A percentile compares a stretch with the other conserved stretches of the same genome.
Evolutionary conservation across 2,113 vertebrate species (phyloP).

Genomic region (Trematomus loennbergii): DNA sequence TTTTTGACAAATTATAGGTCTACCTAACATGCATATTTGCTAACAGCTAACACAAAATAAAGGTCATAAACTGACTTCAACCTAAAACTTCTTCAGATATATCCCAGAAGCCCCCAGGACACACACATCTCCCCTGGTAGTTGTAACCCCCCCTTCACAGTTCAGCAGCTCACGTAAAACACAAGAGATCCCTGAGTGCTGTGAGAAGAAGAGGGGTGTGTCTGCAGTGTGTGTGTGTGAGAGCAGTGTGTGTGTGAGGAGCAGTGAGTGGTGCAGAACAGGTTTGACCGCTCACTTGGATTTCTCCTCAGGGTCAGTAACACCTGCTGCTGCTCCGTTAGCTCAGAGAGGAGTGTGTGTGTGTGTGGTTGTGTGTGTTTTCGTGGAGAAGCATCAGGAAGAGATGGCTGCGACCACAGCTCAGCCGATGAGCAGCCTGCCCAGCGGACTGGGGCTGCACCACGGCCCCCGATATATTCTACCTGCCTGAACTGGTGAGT

Average conservation of each 20-base stretch:
- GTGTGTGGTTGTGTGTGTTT: too few species aligned
- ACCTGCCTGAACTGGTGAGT: conserved; percentile 83
- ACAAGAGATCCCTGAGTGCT: background rate
- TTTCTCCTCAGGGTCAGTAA: conserved; percentile 56
- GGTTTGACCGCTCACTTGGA: conserved; percentile 65
- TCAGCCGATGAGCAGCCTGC: conserved; percentile 76
- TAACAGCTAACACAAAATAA: too few species aligned
- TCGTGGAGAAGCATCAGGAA: conserved; percentile 30
- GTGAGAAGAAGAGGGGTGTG: conserved; percentile 10
- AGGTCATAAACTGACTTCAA: too few species aligned
- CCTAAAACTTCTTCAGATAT: too few species aligned
- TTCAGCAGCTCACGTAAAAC: conserved; percentile 26
- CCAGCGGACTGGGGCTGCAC: conserved; percentile 78
- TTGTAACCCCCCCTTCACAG: conserved; percentile 9
- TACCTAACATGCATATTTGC: too few species aligned
- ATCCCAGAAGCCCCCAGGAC: too few species aligned
- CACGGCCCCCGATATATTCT: conserved; percentile 81
- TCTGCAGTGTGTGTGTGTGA: conserved; percentile 66
- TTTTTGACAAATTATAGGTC: too few species aligned
- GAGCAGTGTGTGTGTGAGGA: conserved; percentile 3
- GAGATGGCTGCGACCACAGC: conserved; percentile 79
- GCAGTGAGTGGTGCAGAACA: conserved; percentile 31
- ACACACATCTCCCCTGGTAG: too few species aligned
- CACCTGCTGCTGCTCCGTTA: conserved; percentile 58
- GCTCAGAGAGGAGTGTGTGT: conserved; percentile 12